A percentile compares a stretch with the other conserved stretches of the same genome.
Conservation (phyloP, 2,113 vertebrate species). For the Sterrhoptilus dennistouni region DNA sequence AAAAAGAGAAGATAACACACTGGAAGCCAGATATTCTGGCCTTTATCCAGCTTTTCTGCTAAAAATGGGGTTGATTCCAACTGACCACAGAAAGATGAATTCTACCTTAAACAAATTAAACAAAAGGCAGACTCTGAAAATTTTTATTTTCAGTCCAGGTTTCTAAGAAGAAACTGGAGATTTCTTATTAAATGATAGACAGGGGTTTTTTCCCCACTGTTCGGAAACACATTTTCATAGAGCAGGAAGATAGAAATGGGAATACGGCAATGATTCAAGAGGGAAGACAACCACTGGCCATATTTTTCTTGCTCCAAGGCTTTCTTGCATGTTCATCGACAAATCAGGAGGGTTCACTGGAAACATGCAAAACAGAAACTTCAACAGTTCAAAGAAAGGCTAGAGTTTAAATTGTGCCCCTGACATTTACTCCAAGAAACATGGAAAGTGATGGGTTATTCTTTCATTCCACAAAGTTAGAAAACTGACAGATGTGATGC, state of each 20-base stretch:
- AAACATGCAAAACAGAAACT: neutral
- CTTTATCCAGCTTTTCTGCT: neutral
- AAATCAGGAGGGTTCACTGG: neutral
- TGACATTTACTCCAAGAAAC: neutral
- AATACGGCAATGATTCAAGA: neutral
- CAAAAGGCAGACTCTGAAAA: neutral
- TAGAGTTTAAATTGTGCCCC: neutral
- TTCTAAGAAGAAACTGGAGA: neutral
- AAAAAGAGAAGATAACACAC: neutral
- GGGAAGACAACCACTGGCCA: neutral
- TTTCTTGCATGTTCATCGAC: neutral
- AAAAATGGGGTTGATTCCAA: neutral
- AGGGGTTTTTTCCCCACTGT: accelerated
- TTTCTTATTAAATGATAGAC: neutral
- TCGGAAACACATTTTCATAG: neutral
- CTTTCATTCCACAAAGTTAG: neutral
- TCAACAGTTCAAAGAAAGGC: neutral
- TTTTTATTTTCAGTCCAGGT: neutral
- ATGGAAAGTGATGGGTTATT: neutral
- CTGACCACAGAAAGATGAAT: neutral
- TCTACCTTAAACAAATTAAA: neutral
- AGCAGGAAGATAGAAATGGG: neutral
- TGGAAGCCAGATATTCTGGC: neutral
- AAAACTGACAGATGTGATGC: neutral
- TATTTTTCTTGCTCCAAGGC: neutral